Evolutionary conservation across 2,797 vertebrate species (phyloP).

Genomic region (Periophthalmus magnuspinnatus): DNA sequence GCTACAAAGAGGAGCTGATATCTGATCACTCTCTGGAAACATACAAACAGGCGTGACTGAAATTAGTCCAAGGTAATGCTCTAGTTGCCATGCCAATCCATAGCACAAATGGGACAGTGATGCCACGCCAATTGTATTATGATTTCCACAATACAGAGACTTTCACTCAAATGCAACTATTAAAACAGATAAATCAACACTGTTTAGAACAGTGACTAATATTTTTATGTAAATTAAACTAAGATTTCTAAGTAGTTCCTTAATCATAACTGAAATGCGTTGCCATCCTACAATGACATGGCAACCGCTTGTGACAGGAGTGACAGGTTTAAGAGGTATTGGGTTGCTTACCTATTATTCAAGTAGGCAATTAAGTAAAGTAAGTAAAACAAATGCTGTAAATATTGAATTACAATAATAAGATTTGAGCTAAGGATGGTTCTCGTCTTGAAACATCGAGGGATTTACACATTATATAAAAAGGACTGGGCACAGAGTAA

Average conservation of each 20-base stretch:
- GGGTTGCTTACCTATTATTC: constrained; percentile 27
- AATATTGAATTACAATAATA: constrained; percentile 26
- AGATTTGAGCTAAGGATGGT: neutral
- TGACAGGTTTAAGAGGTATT: constrained; percentile 28
- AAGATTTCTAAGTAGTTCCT: constrained; percentile 31
- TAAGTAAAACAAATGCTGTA: neutral
- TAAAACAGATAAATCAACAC: neutral
- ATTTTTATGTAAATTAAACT: constrained; percentile 4
- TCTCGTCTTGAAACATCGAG: constrained; percentile 14
- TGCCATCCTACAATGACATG: constrained; percentile 31
- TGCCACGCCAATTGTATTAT: constrained; percentile 5
- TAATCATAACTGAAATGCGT: constrained; percentile 16
- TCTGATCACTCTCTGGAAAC: constrained; percentile 23
- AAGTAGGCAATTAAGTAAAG: constrained; percentile 2
- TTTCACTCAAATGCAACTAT: neutral
- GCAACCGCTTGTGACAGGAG: constrained; percentile 26
- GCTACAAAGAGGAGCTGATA: constrained; percentile 25
- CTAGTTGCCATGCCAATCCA: constrained; percentile 24
- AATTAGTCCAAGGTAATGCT: constrained; percentile 47
- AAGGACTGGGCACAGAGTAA: neutral
- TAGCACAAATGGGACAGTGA: constrained; percentile 5
- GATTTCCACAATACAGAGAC: neutral
- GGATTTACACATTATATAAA: neutral
- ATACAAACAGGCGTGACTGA: constrained; percentile 51
- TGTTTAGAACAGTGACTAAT: neutral